A percentile compares a stretch with the other conserved stretches of the same genome.
These are phyloP conservation scores for Bubo scandiacus DNA, from an alignment of 2,113 vertebrate genomes.

Conservation along the genomic window DNA sequence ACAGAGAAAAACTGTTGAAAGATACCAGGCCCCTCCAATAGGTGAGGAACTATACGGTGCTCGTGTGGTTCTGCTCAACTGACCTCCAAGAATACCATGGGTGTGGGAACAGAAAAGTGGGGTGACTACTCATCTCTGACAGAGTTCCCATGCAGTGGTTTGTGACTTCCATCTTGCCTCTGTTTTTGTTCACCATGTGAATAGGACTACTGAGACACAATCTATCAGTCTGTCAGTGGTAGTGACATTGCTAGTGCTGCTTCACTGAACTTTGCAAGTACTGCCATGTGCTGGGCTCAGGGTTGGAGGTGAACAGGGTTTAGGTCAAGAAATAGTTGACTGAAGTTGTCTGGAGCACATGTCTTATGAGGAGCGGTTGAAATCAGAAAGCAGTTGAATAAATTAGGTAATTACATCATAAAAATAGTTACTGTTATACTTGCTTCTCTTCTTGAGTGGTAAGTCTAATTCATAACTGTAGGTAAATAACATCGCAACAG, in stretches of 20 bases:
- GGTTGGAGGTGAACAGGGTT: accelerated
- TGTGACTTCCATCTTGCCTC: not conserved
- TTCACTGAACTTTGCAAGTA: not conserved
- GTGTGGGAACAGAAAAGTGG: not conserved
- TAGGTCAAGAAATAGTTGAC: not conserved
- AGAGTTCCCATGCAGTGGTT: not conserved
- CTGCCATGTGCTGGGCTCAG: not conserved
- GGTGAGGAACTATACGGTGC: conserved; percentile 70
- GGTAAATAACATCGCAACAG: not conserved
- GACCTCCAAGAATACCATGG: not conserved
- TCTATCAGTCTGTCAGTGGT: not conserved
- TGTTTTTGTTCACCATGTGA: not conserved
- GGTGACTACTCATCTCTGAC: not conserved
- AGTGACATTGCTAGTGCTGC: not conserved
- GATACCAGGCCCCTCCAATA: conserved; percentile 97
- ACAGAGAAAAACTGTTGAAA: conserved; percentile 96
- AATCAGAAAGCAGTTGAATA: not conserved
- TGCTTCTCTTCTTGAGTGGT: not conserved
- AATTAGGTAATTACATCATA: not conserved
- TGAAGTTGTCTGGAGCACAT: not conserved
- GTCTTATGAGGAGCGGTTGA: not conserved
- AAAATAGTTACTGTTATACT: not conserved
- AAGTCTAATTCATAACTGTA: not conserved
- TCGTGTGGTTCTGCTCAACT: not conserved
- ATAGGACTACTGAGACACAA: too few species aligned